phyloP scores from a whole-genome alignment of 2,113 vertebrate genomes.

The Labeo catla region DNA sequence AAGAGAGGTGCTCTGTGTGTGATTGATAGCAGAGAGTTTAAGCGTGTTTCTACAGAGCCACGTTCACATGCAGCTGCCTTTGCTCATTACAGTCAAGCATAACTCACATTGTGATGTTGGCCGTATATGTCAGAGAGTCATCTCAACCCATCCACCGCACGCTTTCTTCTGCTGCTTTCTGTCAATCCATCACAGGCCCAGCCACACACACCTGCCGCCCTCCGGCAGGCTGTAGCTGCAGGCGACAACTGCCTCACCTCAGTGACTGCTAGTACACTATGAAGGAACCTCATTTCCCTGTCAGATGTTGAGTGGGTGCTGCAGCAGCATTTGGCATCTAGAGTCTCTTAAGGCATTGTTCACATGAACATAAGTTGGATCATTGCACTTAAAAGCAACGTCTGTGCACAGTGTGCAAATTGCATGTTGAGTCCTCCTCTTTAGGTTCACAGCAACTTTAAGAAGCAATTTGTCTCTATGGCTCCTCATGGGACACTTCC shows the following conservation, averaged over 20 bases:
- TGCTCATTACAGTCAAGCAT: constrained; percentile 56
- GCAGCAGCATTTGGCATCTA: neutral
- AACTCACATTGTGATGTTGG: constrained; percentile 67
- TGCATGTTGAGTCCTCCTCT: neutral
- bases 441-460: constrained; percentile 2
- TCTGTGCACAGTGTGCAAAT: neutral
- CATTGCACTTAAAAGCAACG: constrained; percentile 9
- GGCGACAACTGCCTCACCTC: constrained; percentile 50
- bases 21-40: constrained; percentile 59
- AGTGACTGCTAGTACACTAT: constrained; percentile 45
- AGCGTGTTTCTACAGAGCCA: constrained; percentile 55
- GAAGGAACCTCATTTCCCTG: constrained; percentile 23
- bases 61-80: constrained; percentile 57
- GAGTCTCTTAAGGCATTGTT: constrained; percentile 10
- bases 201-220: constrained; percentile 75
- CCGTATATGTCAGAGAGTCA: constrained; percentile 61
- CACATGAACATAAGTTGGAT: neutral
- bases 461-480: neutral
- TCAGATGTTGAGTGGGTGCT: constrained; percentile 29
- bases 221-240: constrained; percentile 67
- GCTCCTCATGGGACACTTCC: neutral
- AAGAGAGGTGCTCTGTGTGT: constrained; percentile 31
- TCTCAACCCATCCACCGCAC: constrained; percentile 40
- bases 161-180: constrained; percentile 59
- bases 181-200: constrained; percentile 59